phyloP scores from a whole-genome alignment of 2,888 invertebrate species.

The Sisyra terminalis region DNA sequence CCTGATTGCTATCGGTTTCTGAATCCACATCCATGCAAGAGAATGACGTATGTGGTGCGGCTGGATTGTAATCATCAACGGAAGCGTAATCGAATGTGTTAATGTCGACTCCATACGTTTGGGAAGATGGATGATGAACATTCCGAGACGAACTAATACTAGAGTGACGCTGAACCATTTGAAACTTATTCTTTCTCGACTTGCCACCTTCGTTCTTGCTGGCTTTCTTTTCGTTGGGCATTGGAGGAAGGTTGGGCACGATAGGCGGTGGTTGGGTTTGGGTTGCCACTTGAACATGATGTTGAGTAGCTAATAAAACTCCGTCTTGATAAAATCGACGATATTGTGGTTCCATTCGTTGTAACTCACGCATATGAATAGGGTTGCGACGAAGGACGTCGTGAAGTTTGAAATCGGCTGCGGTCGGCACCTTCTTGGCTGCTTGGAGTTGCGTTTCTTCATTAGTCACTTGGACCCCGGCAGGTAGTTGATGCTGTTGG shows the following conservation, averaged over 20 bases:
- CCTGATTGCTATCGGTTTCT: slow-evolving; percentile 96
- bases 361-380: too few species aligned
- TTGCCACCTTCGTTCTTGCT: slow-evolving; percentile 5
- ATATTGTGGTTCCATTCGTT: too few species aligned
- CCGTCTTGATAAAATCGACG: too few species aligned
- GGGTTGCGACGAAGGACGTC: slow-evolving; percentile 6
- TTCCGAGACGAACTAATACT: slow-evolving; percentile 13
- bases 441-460: slow-evolving; percentile 15
- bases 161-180: slow-evolving; percentile 15
- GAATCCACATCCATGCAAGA: slow-evolving; percentile 88
- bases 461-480: slow-evolving; percentile 16
- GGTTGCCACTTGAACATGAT: slow-evolving; percentile 45
- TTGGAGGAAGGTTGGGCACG: slow-evolving; percentile 7
- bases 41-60: slow-evolving; percentile 33
- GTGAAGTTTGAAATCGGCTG: slow-evolving; percentile 16
- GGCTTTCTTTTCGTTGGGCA: slow-evolving; percentile 1
- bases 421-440: slow-evolving; percentile 12
- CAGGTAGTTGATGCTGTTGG: slow-evolving; percentile 21
- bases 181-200: slow-evolving; percentile 6
- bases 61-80: background rate
- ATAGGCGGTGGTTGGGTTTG: slow-evolving; percentile 33
- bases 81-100: too few species aligned
- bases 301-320: slow-evolving; percentile 14
- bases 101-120: slow-evolving; percentile 9
- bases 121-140: slow-evolving; percentile 18